Evolutionary conservation across 2,888 invertebrate species (phyloP).

Genomic region (Tiphia femorata): DNA sequence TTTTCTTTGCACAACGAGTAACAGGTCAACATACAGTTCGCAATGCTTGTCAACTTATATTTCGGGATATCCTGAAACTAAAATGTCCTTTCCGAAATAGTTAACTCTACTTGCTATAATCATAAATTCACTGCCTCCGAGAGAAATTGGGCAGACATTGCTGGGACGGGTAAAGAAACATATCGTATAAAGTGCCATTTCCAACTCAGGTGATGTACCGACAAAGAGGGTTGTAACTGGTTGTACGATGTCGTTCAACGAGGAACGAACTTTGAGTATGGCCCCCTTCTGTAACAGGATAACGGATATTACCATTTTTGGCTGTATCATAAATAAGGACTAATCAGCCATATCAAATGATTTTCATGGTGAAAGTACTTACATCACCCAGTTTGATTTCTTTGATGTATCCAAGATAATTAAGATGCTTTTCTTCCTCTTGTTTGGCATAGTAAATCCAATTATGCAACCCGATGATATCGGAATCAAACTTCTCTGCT

Average conservation of each 20-base stretch:
- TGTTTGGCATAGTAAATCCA: conserved; percentile 89
- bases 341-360: not conserved
- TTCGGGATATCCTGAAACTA: conserved; percentile 87
- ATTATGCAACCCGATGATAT: conserved; percentile 85
- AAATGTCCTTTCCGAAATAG: conserved; percentile 83
- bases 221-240: conserved; percentile 85
- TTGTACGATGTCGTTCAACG: conserved; percentile 79
- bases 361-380: conserved; percentile 62
- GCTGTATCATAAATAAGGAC: not conserved
- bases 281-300: conserved; percentile 81
- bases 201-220: conserved; percentile 91
- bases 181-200: conserved; percentile 89
- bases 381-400: conserved; percentile 79
- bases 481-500: conserved; percentile 81
- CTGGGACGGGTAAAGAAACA: conserved; percentile 87
- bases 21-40: no score
- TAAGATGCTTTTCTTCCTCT: conserved; percentile 79
- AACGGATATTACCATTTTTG: not conserved
- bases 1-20: no score
- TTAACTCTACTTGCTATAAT: conserved; percentile 82
- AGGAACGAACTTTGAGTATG: conserved; percentile 80
- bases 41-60: no score
- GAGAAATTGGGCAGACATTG: conserved; percentile 79
- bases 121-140: conserved; percentile 78
- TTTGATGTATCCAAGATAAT: conserved; percentile 88